Evolutionary conservation across 2,113 vertebrate species (phyloP).

Genomic region (Pseudopipra pipra): DNA sequence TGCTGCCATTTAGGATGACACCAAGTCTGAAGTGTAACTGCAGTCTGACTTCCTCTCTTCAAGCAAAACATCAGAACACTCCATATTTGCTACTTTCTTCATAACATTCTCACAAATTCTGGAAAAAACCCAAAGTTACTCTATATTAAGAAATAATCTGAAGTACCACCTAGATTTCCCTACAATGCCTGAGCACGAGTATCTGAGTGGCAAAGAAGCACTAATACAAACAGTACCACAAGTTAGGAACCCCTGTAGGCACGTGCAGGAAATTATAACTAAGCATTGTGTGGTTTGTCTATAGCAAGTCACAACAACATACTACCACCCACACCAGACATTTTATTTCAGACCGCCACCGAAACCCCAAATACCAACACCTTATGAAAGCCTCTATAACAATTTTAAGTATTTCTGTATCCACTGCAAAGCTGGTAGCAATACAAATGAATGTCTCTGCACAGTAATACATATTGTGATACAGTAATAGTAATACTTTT

Average conservation of each 20-base stretch:
- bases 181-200: background rate
- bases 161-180: background rate
- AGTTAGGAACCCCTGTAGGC: background rate
- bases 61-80: background rate
- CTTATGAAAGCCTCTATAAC: background rate
- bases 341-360: background rate
- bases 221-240: background rate
- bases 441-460: background rate
- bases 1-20: background rate
- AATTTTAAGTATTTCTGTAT: background rate
- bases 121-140: fast-evolving
- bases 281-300: background rate
- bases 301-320: background rate
- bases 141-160: background rate
- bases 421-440: background rate
- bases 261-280: background rate
- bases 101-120: background rate
- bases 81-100: background rate
- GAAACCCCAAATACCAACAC: background rate
- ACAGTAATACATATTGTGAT: background rate
- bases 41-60: background rate
- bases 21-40: background rate
- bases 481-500: background rate
- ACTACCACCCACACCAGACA: background rate
- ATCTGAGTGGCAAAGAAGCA: background rate